phyloP scores from a whole-genome alignment of 2,888 invertebrate genomes.

The Prenolepis imparis region DNA sequence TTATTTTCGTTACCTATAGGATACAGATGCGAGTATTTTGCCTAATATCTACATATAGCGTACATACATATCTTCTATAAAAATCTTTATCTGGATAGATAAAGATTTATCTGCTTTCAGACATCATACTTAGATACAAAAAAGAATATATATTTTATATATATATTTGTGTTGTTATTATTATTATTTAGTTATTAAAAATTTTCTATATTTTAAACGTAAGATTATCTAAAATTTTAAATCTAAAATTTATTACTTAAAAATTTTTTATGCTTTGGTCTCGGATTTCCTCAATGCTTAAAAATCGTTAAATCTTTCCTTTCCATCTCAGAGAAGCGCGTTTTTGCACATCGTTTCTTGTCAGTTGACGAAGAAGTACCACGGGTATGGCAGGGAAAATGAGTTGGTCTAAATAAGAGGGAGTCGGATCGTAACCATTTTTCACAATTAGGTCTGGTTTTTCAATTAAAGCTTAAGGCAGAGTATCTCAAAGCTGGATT shows the following conservation, averaged over 20 bases:
- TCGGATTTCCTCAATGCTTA: background rate
- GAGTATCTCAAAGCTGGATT: constrained; percentile 48
- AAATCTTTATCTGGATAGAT: background rate
- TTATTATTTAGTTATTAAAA: background rate
- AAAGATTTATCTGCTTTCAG: background rate
- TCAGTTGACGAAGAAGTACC: constrained; percentile 51
- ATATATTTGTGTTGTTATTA: background rate
- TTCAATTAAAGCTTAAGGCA: constrained; percentile 73
- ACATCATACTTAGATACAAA: background rate
- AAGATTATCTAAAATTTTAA: too few relatives aligned
- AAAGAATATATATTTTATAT: background rate
- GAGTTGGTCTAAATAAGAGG: constrained; percentile 62
- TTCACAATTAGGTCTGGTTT: constrained; percentile 76
- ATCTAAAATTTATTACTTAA: background rate
- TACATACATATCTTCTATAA: background rate
- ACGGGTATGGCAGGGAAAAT: constrained; percentile 52
- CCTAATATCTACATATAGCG: background rate
- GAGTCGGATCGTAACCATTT: constrained; percentile 68
- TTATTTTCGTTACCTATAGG: constrained; percentile 26
- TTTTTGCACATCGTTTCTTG: constrained; percentile 8
- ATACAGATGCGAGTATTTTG: constrained; percentile 5
- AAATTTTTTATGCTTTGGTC: background rate
- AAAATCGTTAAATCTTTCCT: constrained; percentile 57
- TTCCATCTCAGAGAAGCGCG: constrained; percentile 41
- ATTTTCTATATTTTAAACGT: background rate